Conservation (phyloP, 2,888 invertebrate species). For the Troides helena region DNA sequence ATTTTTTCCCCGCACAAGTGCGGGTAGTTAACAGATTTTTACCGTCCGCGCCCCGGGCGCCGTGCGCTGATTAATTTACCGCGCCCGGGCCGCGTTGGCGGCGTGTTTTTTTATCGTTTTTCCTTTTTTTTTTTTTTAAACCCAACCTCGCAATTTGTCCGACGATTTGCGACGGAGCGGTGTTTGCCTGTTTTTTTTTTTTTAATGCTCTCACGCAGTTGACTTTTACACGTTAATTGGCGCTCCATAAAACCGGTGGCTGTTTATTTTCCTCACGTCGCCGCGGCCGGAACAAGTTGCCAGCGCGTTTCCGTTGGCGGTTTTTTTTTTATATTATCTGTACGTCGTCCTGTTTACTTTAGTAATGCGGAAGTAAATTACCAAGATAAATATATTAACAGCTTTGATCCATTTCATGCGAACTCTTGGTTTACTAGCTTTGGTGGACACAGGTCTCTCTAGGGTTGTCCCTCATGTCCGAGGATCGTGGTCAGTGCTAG, state of each 20-base stretch:
- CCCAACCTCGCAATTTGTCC: constrained; percentile 40
- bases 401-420: too few species aligned
- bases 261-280: constrained; percentile 22
- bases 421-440: too few species aligned
- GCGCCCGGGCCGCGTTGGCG: constrained; percentile 42
- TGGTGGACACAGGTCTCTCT: too few species aligned
- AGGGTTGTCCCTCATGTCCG: too few species aligned
- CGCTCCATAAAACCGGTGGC: constrained; percentile 8
- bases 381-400: too few species aligned
- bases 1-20: constrained; percentile 50
- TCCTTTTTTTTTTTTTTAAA: constrained; percentile 36
- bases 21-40: constrained; percentile 65
- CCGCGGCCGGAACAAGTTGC: constrained; percentile 1
- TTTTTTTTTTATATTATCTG: constrained; percentile 1
- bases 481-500: too few species aligned
- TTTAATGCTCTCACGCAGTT: constrained; percentile 30
- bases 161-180: constrained; percentile 37
- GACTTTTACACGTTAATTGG: constrained; percentile 36
- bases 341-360: too few species aligned
- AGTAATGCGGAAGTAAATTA: too few species aligned
- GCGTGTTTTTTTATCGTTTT: constrained; percentile 34
- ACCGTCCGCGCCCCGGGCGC: constrained; percentile 43
- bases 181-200: constrained; percentile 6
- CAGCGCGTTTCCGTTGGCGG: constrained; percentile 14
- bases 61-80: constrained; percentile 60